These are phyloP conservation scores for Nibea coibor DNA, from an alignment of 2,113 vertebrate genomes.

Conservation along the genomic window DNA sequence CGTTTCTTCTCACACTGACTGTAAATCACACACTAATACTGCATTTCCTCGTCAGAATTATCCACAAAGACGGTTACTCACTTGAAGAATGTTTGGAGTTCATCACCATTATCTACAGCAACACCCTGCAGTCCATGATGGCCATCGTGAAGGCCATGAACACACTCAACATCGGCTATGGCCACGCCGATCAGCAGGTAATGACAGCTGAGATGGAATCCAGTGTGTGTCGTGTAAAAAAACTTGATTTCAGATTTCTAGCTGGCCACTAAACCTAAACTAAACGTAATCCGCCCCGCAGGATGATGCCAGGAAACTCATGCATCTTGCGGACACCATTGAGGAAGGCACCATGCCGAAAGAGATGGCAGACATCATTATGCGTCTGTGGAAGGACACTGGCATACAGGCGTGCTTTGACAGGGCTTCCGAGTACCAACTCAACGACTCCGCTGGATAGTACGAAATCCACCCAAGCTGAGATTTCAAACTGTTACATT, in stretches of 20 bases:
- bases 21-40: not conserved
- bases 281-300: conserved; percentile 55
- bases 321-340: conserved; percentile 96
- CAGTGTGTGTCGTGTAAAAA: not conserved
- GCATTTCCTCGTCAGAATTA: conserved; percentile 87
- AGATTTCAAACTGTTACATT: not conserved
- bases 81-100: conserved; percentile 96
- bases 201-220: not conserved
- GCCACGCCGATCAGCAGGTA: conserved; percentile 91
- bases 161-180: conserved; percentile 91
- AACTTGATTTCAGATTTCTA: not conserved
- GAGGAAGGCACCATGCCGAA: conserved; percentile 98
- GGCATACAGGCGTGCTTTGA: conserved; percentile 96
- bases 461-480: conserved; percentile 68
- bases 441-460: conserved; percentile 98
- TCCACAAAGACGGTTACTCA: conserved; percentile 97
- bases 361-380: conserved; percentile 94
- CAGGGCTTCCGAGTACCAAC: conserved; percentile 96
- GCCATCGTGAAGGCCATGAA: conserved; percentile 95
- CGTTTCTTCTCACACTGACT: not conserved
- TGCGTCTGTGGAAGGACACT: conserved; percentile 93
- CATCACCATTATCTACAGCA: conserved; percentile 95
- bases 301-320: conserved; percentile 95
- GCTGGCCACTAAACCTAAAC: not conserved
- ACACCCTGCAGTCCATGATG: conserved; percentile 96